phyloP scores from a whole-genome alignment of 2,113 vertebrate genomes.

The Tyto alba region DNA sequence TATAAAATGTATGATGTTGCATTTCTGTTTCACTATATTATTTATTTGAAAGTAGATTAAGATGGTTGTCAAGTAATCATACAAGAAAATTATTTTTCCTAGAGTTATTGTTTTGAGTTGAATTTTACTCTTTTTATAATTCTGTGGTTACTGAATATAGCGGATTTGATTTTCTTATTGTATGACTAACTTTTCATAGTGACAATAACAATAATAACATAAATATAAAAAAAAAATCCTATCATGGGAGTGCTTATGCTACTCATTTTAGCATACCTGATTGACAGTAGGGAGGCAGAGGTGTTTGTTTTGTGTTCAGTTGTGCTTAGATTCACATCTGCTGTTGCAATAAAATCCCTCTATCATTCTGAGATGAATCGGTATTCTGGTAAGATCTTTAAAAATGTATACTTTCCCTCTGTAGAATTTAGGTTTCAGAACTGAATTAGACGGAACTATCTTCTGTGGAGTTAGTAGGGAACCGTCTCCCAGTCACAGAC shows the following conservation, averaged over 20 bases:
- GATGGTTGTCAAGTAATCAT: not conserved
- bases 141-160: not conserved
- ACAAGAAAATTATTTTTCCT: constrained; percentile 9
- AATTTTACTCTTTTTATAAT: constrained; percentile 32
- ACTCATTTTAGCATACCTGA: not conserved
- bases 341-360: not conserved
- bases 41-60: constrained; percentile 11
- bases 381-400: not conserved
- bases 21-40: not conserved
- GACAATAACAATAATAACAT: not conserved
- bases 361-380: not conserved
- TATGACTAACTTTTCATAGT: not conserved
- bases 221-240: not conserved
- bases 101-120: not conserved
- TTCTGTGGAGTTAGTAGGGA: not conserved
- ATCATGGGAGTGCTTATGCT: not conserved
- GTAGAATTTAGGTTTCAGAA: not conserved
- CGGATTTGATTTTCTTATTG: not conserved
- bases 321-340: not conserved
- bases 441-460: not conserved
- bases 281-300: not conserved
- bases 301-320: not conserved
- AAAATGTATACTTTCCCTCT: not conserved
- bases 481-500: not conserved
- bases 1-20: not conserved